Percentiles rank a stretch among this genome's conserved stretches.
Evolutionary conservation across 2,888 invertebrate genomes (phyloP).

Genomic region (Trichogramma dendrolimi): DNA sequence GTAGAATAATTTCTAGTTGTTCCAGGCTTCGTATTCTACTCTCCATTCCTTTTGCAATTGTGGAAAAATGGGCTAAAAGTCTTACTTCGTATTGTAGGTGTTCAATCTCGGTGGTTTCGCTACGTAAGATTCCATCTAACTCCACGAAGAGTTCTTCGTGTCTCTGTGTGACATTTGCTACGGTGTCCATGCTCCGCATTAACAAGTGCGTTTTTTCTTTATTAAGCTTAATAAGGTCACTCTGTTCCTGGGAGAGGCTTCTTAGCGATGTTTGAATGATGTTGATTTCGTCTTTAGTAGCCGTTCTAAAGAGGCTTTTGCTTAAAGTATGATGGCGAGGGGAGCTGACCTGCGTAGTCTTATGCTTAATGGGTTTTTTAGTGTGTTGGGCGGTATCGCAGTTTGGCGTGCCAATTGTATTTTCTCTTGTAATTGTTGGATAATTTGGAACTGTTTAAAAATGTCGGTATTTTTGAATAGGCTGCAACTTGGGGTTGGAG

Average conservation of each 20-base stretch:
- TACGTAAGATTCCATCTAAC: not conserved
- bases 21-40: not conserved
- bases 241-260: not conserved
- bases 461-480: not conserved
- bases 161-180: not conserved
- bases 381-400: too few relatives aligned
- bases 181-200: not conserved
- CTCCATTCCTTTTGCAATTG: not conserved
- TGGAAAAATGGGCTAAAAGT: not conserved
- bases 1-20: not conserved
- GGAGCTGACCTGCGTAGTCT: too few relatives aligned
- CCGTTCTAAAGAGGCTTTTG: not conserved
- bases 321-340: not conserved
- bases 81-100: not conserved
- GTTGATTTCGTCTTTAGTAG: not conserved
- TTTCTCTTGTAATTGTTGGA: too few relatives aligned
- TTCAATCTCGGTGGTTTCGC: too few relatives aligned
- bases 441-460: too few relatives aligned
- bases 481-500: not conserved
- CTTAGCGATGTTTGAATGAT: not conserved
- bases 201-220: not conserved
- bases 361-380: too few relatives aligned
- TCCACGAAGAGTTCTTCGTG: not conserved
- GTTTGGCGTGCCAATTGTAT: too few relatives aligned
- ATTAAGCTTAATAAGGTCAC: not conserved